A percentile compares a stretch with the other conserved stretches of the same genome.
These are phyloP conservation scores for Cynocephalus volans DNA, from an alignment of 2,113 vertebrate species.

Conservation along the genomic window DNA sequence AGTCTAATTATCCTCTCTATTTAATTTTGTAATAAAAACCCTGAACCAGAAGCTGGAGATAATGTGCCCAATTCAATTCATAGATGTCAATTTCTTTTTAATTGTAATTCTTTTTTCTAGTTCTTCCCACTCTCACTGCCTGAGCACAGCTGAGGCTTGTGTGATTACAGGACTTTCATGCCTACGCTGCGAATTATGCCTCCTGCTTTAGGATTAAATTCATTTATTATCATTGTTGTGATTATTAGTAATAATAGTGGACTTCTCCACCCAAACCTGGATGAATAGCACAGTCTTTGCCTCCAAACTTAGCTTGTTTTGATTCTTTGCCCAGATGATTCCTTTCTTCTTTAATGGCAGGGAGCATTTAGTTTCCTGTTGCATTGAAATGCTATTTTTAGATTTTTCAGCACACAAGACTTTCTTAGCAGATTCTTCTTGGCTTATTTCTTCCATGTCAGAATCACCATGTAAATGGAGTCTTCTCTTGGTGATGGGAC, in stretches of 20 bases:
- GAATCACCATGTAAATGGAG: neutral
- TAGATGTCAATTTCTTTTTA: slow-evolving; percentile 77
- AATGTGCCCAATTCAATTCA: slow-evolving; percentile 72
- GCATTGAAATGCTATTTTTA: slow-evolving; percentile 31
- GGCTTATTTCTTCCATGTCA: neutral
- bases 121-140: slow-evolving; percentile 63
- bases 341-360: neutral
- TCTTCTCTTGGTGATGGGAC: slow-evolving; percentile 57
- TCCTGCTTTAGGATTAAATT: slow-evolving; percentile 75
- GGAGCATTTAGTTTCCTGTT: neutral
- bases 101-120: slow-evolving; percentile 72
- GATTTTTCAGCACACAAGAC: neutral
- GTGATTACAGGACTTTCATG: slow-evolving; percentile 63
- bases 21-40: slow-evolving; percentile 80
- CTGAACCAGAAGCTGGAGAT: slow-evolving; percentile 76
- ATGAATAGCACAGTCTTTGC: slow-evolving; percentile 52
- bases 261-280: slow-evolving; percentile 13
- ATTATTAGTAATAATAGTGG: slow-evolving; percentile 70
- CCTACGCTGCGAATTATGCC: slow-evolving; percentile 55
- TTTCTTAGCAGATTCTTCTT: slow-evolving; percentile 44
- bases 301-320: slow-evolving; percentile 40
- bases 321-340: neutral
- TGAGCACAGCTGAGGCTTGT: slow-evolving; percentile 52
- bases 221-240: slow-evolving; percentile 69
- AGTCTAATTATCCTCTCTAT: slow-evolving; percentile 75